Conservation (phyloP, 2,113 vertebrate genomes). For the Salvelinus namaycush region DNA sequence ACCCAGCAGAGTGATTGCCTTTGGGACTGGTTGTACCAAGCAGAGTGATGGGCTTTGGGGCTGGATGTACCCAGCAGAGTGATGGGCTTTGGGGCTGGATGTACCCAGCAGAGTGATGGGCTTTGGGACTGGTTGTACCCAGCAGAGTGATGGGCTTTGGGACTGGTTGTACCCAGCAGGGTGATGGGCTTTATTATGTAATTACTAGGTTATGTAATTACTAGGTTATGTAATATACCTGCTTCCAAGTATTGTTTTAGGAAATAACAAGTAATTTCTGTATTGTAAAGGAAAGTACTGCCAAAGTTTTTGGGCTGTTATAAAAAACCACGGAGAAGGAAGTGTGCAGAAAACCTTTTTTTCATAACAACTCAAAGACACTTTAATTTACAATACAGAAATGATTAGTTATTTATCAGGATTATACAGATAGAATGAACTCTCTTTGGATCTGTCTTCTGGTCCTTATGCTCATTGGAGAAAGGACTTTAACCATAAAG, state of each 20-base stretch:
- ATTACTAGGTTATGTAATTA: too few relatives aligned
- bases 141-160: too few relatives aligned
- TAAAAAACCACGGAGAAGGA: not conserved
- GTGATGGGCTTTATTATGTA: not conserved
- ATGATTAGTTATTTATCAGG: too few relatives aligned
- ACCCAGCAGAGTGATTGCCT: constrained; percentile 64
- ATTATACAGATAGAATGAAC: too few relatives aligned
- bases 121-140: too few relatives aligned
- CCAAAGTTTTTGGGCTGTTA: constrained; percentile 6
- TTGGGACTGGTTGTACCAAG: constrained; percentile 37
- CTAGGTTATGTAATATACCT: too few relatives aligned
- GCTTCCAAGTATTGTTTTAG: too few relatives aligned
- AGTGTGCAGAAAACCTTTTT: too few relatives aligned
- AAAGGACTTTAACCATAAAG: not conserved
- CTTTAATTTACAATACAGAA: constrained; percentile 15
- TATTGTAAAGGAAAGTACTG: constrained; percentile 19
- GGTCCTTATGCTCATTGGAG: constrained; percentile 21
- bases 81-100: not conserved
- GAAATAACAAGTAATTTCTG: too few relatives aligned
- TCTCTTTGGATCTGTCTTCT: constrained; percentile 4
- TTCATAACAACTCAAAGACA: constrained; percentile 2
- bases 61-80: constrained; percentile 52
- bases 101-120: too few relatives aligned
- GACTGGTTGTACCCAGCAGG: constrained; percentile 17
- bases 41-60: too few relatives aligned